phyloP scores from a whole-genome alignment of 1,140 invertebrate genomes.

The Euwallacea fornicatus region DNA sequence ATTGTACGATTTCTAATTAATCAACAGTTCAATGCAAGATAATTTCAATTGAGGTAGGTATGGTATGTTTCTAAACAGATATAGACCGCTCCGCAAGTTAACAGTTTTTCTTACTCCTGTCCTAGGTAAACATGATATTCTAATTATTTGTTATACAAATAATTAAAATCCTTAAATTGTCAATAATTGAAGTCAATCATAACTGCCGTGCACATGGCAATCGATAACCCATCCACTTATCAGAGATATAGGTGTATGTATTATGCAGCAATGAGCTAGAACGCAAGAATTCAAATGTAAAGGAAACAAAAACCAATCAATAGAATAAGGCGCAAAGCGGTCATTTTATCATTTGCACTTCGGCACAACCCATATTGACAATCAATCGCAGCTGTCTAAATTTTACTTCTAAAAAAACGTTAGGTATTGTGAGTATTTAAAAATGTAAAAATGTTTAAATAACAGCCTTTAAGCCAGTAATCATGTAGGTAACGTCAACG shows the following conservation, averaged over 20 bases:
- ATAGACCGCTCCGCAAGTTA: neutral
- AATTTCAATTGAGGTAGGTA: neutral
- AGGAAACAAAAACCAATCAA: constrained; percentile 33
- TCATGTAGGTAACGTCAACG: neutral
- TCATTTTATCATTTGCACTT: constrained; percentile 8
- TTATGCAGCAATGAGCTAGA: constrained; percentile 7
- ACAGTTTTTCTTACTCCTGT: too few relatives aligned
- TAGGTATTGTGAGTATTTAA: neutral
- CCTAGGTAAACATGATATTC: neutral
- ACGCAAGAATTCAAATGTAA: too few relatives aligned
- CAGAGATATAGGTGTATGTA: constrained; percentile 16
- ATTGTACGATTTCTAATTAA: too few relatives aligned
- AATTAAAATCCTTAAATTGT: neutral
- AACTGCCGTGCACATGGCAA: neutral
- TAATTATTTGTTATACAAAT: neutral
- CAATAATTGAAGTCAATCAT: neutral
- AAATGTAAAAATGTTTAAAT: neutral
- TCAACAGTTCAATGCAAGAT: too few relatives aligned
- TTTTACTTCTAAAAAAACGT: too few relatives aligned
- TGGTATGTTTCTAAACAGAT: neutral
- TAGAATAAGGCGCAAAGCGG: constrained; percentile 25
- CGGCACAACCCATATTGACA: neutral
- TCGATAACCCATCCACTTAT: neutral
- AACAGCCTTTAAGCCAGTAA: neutral
- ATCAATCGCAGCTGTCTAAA: too few relatives aligned